Conservation (phyloP, 2,797 vertebrate genomes). For the Austrolebias charrua region DNA sequence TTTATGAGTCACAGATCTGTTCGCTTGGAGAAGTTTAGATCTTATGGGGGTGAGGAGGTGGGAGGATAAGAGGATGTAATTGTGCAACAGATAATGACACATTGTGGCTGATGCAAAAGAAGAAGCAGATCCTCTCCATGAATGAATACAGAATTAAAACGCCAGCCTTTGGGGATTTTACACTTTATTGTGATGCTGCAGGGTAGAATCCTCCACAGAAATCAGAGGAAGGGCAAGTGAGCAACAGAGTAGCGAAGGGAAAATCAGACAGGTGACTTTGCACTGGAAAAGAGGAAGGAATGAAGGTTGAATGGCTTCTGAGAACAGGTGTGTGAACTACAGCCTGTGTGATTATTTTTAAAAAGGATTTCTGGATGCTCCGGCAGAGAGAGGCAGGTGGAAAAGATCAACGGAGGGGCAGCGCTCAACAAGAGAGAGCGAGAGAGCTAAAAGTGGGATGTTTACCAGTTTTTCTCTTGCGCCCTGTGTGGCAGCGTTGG, state of each 20-base stretch:
- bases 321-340: conserved; percentile 43
- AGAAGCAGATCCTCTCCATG: conserved; percentile 43
- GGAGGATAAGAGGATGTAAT: conserved; percentile 68
- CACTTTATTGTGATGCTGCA: conserved; percentile 43
- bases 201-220: conserved; percentile 30
- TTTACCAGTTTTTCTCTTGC: conserved; percentile 52
- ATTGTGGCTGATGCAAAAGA: conserved; percentile 50
- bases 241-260: conserved; percentile 14
- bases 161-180: conserved; percentile 30
- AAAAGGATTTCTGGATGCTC: conserved; percentile 36
- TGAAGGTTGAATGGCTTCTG: conserved; percentile 19
- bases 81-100: conserved; percentile 63
- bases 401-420: conserved; percentile 39
- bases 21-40: conserved; percentile 54
- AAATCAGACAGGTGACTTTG: conserved; percentile 44
- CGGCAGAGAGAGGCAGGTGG: conserved; percentile 48
- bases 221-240: conserved; percentile 23
- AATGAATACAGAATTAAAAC: conserved; percentile 45
- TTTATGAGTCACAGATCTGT: conserved; percentile 61
- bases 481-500: conserved; percentile 34
- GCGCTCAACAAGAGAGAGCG: conserved; percentile 22
- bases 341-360: conserved; percentile 46
- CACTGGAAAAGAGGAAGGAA: conserved; percentile 4
- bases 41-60: conserved; percentile 52
- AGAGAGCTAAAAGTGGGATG: conserved; percentile 41